phyloP scores from a whole-genome alignment of 2,888 invertebrate genomes.

The Anarsia innoxiella region DNA sequence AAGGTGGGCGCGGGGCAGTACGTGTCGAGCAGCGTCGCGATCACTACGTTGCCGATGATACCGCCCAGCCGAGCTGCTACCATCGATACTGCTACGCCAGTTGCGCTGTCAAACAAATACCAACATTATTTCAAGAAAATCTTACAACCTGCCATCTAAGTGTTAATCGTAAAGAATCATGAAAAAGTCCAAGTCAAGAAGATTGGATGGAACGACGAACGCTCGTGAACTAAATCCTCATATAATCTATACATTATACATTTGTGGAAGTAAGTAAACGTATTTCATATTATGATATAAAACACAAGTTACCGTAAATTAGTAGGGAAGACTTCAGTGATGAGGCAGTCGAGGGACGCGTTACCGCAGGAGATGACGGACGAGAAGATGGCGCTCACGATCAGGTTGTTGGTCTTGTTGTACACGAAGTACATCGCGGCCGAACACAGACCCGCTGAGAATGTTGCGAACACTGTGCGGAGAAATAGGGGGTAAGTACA shows the following conservation, averaged over 20 bases:
- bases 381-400: conserved; percentile 89
- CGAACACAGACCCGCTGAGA: conserved; percentile 88
- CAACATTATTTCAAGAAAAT: too few relatives aligned
- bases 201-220: too few relatives aligned
- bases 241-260: too few relatives aligned
- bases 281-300: too few relatives aligned
- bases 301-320: conserved; percentile 89
- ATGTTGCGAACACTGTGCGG: conserved; percentile 90
- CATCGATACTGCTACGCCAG: conserved; percentile 93
- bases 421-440: conserved; percentile 89
- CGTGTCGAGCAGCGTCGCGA: conserved; percentile 89
- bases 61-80: conserved; percentile 93
- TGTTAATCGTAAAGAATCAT: too few relatives aligned
- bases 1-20: conserved; percentile 95
- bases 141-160: too few relatives aligned
- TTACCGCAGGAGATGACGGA: conserved; percentile 92
- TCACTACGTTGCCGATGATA: conserved; percentile 89
- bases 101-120: conserved; percentile 78
- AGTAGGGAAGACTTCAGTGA: conserved; percentile 95
- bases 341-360: conserved; percentile 92
- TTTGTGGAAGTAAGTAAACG: too few relatives aligned
- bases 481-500: too few relatives aligned
- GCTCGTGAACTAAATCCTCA: too few relatives aligned
- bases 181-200: too few relatives aligned
- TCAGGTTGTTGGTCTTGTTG: conserved; percentile 87